Conservation (phyloP, 2,888 invertebrate genomes). For the Drosophila pseudotakahashii region DNA sequence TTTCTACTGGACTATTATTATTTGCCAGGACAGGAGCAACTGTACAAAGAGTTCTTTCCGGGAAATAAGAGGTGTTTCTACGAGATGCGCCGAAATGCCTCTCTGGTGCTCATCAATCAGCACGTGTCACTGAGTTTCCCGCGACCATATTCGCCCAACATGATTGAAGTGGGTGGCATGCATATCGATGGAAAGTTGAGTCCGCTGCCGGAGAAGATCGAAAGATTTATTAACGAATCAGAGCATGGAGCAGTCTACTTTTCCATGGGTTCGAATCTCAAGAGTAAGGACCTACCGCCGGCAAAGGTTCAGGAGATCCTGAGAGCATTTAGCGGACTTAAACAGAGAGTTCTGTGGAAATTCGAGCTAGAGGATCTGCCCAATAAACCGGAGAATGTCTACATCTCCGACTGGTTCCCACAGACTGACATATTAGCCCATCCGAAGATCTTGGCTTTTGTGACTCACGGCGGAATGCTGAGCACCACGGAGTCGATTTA, state of each 20-base stretch:
- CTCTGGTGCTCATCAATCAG: slow-evolving; percentile 80
- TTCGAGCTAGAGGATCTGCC: slow-evolving; percentile 81
- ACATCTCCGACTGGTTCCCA: slow-evolving; percentile 83
- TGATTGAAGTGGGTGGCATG: slow-evolving; percentile 83
- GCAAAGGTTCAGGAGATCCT: slow-evolving; percentile 60
- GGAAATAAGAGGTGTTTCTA: slow-evolving; percentile 56
- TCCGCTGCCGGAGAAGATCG: slow-evolving; percentile 78
- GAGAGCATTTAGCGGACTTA: slow-evolving; percentile 58
- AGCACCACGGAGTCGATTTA: slow-evolving; percentile 85
- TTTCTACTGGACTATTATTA: slow-evolving; percentile 56
- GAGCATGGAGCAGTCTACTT: slow-evolving; percentile 84
- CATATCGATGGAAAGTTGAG: slow-evolving; percentile 75
- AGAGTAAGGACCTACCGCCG: slow-evolving; percentile 73
- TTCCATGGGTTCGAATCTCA: slow-evolving; percentile 84
- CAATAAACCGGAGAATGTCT: slow-evolving; percentile 74
- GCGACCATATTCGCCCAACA: slow-evolving; percentile 82
- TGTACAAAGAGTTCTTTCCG: slow-evolving; percentile 69
- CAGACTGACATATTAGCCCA: slow-evolving; percentile 84
- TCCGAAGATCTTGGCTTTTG: slow-evolving; percentile 84
- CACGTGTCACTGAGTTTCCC: slow-evolving; percentile 80
- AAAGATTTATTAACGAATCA: slow-evolving; percentile 82
- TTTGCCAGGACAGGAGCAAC: slow-evolving; percentile 61
- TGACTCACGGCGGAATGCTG: slow-evolving; percentile 85
- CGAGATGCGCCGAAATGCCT: slow-evolving; percentile 72
- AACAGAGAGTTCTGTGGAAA: slow-evolving; percentile 84